A percentile compares a stretch with the other conserved stretches of the same genome.
phyloP scores from a whole-genome alignment of 1,140 invertebrate genomes.

The Calephelis virginiensis region DNA sequence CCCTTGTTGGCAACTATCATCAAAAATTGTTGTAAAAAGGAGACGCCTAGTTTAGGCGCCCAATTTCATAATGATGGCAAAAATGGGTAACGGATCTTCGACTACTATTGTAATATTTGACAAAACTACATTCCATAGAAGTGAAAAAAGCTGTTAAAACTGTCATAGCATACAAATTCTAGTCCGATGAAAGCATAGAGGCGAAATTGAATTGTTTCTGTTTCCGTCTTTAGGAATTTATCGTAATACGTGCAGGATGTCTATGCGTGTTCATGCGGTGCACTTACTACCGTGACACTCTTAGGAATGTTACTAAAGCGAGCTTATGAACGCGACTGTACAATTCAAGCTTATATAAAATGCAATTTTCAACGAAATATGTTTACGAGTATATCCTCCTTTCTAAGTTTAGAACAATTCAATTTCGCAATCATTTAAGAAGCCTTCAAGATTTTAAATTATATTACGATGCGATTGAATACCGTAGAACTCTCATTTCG shows the following conservation, averaged over 20 bases:
- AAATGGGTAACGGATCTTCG: too few relatives aligned
- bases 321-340: conserved; percentile 30
- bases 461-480: conserved; percentile 12
- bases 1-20: too few relatives aligned
- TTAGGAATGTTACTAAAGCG: conserved; percentile 34
- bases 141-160: conserved; percentile 61
- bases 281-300: conserved; percentile 63
- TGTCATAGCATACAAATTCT: conserved; percentile 53
- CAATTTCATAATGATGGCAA: too few relatives aligned
- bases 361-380: conserved; percentile 33
- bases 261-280: conserved; percentile 68
- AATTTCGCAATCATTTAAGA: conserved; percentile 60
- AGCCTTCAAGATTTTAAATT: neutral
- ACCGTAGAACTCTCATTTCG: conserved; percentile 25
- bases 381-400: conserved; percentile 39
- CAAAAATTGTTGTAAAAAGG: too few relatives aligned
- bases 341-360: conserved; percentile 29
- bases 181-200: conserved; percentile 65
- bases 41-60: too few relatives aligned
- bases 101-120: too few relatives aligned
- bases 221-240: conserved; percentile 61
- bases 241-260: conserved; percentile 61
- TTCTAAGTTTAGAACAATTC: conserved; percentile 59
- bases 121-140: conserved; percentile 1
- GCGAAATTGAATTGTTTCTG: conserved; percentile 76